Conservation (phyloP, 2,113 vertebrate species). For the Serilophus lunatus region DNA sequence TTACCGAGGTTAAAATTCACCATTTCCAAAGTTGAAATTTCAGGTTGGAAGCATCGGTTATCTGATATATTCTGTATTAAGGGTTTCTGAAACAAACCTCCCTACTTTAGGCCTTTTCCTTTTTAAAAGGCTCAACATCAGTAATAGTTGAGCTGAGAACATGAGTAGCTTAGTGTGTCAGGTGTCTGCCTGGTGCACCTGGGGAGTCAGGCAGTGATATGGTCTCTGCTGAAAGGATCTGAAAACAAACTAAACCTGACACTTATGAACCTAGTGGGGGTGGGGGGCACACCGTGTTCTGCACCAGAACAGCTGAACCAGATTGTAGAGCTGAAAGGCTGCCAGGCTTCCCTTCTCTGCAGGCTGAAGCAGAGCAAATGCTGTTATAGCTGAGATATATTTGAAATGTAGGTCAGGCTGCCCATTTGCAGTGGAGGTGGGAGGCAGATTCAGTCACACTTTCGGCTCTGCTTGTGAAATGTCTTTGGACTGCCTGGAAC, state of each 20-base stretch:
- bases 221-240: neutral
- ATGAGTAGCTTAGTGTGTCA: neutral
- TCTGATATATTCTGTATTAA: neutral
- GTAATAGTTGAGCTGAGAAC: neutral
- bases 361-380: conserved; percentile 2
- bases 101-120: neutral
- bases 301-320: neutral
- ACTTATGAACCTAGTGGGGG: neutral
- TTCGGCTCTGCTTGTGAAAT: neutral
- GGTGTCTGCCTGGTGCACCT: neutral
- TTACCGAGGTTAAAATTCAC: neutral
- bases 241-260: neutral
- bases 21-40: neutral
- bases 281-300: neutral
- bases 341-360: conserved; percentile 12
- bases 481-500: neutral
- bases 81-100: neutral
- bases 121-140: neutral
- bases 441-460: neutral
- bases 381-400: neutral
- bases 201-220: neutral
- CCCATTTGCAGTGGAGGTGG: neutral
- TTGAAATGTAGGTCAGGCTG: conserved; percentile 53
- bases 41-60: neutral
- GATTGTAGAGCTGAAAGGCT: neutral